Conservation (phyloP, 2,888 invertebrate species). For the Tanytarsus gracilentus region DNA sequence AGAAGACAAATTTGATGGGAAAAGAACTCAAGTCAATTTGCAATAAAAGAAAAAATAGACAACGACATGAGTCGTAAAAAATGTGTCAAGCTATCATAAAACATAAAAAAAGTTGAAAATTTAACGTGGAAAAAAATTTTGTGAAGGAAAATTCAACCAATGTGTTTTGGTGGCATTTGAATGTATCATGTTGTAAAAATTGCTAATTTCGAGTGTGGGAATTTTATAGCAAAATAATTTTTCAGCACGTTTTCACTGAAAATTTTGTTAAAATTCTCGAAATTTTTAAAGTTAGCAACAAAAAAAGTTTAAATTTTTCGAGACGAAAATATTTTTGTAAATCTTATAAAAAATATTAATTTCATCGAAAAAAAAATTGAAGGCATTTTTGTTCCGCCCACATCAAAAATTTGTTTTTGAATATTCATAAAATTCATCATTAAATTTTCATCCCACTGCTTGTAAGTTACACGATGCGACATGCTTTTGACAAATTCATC, state of each 20-base stretch:
- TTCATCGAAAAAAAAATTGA: too few relatives aligned
- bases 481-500: conserved; percentile 11
- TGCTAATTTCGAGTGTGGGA: background rate
- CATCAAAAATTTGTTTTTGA: too few relatives aligned
- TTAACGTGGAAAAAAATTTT: background rate
- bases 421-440: background rate
- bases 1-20: background rate
- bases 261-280: too few relatives aligned
- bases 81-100: conserved; percentile 9
- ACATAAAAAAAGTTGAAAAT: background rate
- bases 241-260: too few relatives aligned
- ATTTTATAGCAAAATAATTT: conserved; percentile 4
- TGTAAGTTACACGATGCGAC: background rate
- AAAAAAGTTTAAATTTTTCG: too few relatives aligned
- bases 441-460: background rate
- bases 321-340: too few relatives aligned
- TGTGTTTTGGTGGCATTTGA: background rate
- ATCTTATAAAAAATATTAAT: too few relatives aligned
- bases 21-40: conserved; percentile 7
- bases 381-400: too few relatives aligned
- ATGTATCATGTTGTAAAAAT: background rate
- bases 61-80: background rate
- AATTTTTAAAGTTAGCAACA: too few relatives aligned
- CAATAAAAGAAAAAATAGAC: background rate
- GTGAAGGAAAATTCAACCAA: background rate